Evolutionary conservation across 2,113 vertebrate genomes (phyloP).

Genomic region (Atrichornis clamosus): DNA sequence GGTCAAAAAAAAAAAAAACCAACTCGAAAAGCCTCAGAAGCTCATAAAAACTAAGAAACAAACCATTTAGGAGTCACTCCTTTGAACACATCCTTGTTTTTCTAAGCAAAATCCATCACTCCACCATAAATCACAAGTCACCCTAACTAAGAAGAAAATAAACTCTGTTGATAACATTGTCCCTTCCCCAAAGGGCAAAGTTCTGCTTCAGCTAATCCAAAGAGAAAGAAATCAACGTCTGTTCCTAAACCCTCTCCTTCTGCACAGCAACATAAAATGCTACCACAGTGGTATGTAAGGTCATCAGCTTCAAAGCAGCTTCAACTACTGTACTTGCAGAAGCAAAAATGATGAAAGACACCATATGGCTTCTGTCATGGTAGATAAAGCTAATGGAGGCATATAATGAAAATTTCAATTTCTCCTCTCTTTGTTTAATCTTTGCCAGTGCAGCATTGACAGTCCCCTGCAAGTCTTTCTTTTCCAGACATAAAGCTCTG

Average conservation of each 20-base stretch:
- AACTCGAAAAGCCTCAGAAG: not conserved
- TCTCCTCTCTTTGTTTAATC: conserved; percentile 34
- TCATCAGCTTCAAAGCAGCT: conserved; percentile 60
- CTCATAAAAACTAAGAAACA: conserved; percentile 14
- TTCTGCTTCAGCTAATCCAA: conserved; percentile 35
- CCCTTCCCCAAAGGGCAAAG: conserved; percentile 27
- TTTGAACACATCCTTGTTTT: conserved; percentile 49
- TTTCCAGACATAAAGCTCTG: not conserved
- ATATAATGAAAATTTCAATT: conserved; percentile 45
- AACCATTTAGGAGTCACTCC: not conserved
- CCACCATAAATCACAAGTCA: conserved; percentile 36
- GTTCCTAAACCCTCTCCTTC: conserved; percentile 37
- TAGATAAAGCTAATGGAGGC: conserved; percentile 45
- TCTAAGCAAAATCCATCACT: conserved; percentile 32
- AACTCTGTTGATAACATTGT: conserved; percentile 37
- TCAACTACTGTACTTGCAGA: conserved; percentile 54
- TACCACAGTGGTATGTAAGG: conserved; percentile 54
- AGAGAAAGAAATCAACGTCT: conserved; percentile 44
- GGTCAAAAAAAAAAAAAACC: not conserved
- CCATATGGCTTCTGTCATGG: conserved; percentile 61
- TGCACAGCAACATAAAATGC: conserved; percentile 50
- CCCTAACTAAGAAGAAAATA: conserved; percentile 19
- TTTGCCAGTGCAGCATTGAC: not conserved
- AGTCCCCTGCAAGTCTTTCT: not conserved
- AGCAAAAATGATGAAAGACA: conserved; percentile 58